These are phyloP conservation scores for Yponomeuta plumbellus DNA, from an alignment of 2,888 invertebrate species.

Conservation along the genomic window DNA sequence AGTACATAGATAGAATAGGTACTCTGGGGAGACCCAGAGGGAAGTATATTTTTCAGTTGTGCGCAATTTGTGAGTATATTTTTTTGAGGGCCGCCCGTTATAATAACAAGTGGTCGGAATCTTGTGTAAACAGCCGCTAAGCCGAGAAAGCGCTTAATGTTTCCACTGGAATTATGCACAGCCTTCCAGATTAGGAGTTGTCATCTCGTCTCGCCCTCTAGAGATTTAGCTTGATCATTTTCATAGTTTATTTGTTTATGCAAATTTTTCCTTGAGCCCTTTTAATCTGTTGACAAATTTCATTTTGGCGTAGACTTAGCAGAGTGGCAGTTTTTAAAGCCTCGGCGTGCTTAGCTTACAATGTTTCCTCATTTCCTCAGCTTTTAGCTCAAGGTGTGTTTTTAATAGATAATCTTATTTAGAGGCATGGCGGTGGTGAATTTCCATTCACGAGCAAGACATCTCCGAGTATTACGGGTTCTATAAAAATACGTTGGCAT, in stretches of 20 bases:
- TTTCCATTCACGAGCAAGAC: neutral
- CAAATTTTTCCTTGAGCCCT: slow-evolving; percentile 3
- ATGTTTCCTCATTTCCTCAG: neutral
- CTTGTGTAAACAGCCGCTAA: slow-evolving; percentile 62
- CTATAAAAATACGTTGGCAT: neutral
- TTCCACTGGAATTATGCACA: slow-evolving; percentile 67
- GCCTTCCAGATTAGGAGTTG: slow-evolving; percentile 64
- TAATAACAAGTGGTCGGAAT: slow-evolving; percentile 46
- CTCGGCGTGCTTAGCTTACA: neutral
- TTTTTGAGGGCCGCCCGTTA: slow-evolving; percentile 17
- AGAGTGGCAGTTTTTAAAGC: neutral
- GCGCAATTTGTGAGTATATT: neutral
- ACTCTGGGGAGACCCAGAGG: neutral
- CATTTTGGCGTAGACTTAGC: neutral
- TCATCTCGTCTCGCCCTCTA: slow-evolving; percentile 43
- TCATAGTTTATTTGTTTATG: slow-evolving; percentile 21
- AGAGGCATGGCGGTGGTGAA: neutral
- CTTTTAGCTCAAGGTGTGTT: neutral
- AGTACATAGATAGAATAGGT: slow-evolving; percentile 11
- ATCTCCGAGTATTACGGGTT: neutral
- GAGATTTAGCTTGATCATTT: slow-evolving; percentile 55
- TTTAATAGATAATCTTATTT: neutral
- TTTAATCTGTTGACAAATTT: slow-evolving; percentile 3
- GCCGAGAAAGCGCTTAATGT: slow-evolving; percentile 62
- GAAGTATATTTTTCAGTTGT: slow-evolving; percentile 2